Evolutionary conservation across 1,140 invertebrate genomes (phyloP).

Genomic region (Dufourea novaeangliae): DNA sequence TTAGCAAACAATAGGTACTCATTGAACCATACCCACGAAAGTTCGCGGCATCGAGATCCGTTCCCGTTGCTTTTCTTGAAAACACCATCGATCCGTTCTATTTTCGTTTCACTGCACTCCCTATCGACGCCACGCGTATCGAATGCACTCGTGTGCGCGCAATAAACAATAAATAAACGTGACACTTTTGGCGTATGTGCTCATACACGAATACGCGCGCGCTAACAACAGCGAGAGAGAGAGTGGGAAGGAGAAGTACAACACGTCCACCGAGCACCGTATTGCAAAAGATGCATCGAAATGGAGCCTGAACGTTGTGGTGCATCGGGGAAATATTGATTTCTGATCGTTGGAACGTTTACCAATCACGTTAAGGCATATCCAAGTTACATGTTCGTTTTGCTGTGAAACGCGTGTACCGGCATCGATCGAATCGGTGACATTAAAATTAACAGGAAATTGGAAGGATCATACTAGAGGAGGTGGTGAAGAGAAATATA

Average conservation of each 20-base stretch:
- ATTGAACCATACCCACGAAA: background rate
- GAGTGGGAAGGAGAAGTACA: too few relatives aligned
- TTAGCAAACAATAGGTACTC: background rate
- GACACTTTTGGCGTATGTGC: slow-evolving; percentile 30
- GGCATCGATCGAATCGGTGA: too few relatives aligned
- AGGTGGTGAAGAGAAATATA: too few relatives aligned
- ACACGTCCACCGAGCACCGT: background rate
- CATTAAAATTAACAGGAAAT: background rate
- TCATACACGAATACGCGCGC: too few relatives aligned
- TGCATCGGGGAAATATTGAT: background rate
- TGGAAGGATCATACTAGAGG: too few relatives aligned
- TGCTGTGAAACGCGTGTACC: background rate
- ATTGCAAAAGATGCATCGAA: background rate
- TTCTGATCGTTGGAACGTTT: background rate
- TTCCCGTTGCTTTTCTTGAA: slow-evolving; percentile 39
- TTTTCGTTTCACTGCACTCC: slow-evolving; percentile 40
- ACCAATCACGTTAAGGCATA: background rate
- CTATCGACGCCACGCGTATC: slow-evolving; percentile 9
- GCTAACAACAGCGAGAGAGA: too few relatives aligned
- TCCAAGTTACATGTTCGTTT: too few relatives aligned
- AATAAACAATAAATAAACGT: slow-evolving; percentile 42
- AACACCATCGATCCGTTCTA: slow-evolving; percentile 61
- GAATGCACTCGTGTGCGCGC: slow-evolving; percentile 18
- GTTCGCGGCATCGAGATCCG: background rate
- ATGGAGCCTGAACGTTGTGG: background rate